Evolutionary conservation across 2,113 vertebrate genomes (phyloP).

Genomic region (Rhinolophus ferrumequinum): DNA sequence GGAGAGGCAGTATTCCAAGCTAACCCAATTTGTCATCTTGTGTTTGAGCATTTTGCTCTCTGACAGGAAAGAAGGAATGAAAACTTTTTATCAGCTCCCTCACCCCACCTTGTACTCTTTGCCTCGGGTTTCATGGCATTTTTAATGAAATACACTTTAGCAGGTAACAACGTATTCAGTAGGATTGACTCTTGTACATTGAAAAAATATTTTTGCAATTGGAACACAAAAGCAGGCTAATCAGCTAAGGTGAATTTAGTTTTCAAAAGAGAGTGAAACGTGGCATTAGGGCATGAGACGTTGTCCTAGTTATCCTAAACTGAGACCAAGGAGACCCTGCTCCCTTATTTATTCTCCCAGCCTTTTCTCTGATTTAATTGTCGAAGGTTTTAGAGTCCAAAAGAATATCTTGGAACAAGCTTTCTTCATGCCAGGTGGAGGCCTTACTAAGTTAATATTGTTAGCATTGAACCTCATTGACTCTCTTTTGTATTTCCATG

Average conservation of each 20-base stretch:
- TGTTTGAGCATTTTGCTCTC: conserved; percentile 65
- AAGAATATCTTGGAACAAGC: not conserved
- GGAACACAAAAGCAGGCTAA: conserved; percentile 22
- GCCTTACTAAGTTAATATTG: not conserved
- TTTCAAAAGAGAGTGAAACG: not conserved
- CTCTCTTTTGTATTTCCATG: conserved; percentile 1
- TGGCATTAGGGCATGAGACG: not conserved
- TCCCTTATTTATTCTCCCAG: not conserved
- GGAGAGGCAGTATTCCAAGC: conserved; percentile 19
- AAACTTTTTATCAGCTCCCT: not conserved
- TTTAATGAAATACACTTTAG: not conserved
- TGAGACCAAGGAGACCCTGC: not conserved
- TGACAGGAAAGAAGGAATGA: conserved; percentile 59
- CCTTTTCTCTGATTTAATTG: not conserved
- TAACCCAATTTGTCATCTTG: conserved; percentile 53
- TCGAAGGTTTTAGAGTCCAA: not conserved
- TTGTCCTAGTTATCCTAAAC: not conserved
- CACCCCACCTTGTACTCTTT: not conserved
- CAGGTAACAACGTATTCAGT: not conserved
- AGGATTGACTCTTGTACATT: not conserved
- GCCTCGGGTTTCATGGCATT: not conserved
- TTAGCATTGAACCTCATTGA: not conserved
- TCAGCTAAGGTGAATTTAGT: not conserved
- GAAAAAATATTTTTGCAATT: not conserved
- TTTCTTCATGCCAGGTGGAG: not conserved